These are phyloP conservation scores for Molothrus ater DNA, from an alignment of 2,797 vertebrate species.

Conservation along the genomic window DNA sequence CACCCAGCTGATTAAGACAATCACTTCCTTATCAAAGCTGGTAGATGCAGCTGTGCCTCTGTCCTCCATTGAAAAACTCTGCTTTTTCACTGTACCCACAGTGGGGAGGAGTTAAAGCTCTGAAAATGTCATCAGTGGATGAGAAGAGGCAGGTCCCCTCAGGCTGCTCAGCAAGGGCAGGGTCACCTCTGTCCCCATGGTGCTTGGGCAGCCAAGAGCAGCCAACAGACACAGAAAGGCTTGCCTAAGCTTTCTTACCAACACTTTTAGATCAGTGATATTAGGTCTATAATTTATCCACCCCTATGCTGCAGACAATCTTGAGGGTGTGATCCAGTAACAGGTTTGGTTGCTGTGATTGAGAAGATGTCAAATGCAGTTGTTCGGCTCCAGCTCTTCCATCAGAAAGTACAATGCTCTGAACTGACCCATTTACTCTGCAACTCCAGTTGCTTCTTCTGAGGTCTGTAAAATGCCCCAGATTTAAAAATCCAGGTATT, in stretches of 20 bases:
- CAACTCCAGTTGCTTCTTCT: neutral
- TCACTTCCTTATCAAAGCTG: neutral
- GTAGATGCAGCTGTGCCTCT: neutral
- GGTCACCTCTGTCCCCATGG: accelerated
- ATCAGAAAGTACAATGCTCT: neutral
- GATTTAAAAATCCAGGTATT: neutral
- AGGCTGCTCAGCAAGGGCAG: accelerated
- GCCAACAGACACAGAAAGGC: accelerated
- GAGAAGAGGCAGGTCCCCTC: neutral
- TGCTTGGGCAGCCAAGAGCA: neutral
- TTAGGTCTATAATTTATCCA: neutral
- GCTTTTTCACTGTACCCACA: neutral
- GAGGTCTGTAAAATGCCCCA: neutral
- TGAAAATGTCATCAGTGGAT: neutral
- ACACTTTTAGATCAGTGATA: neutral
- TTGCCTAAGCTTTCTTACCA: neutral
- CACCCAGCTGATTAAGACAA: neutral
- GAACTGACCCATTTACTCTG: neutral
- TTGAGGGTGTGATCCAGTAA: neutral
- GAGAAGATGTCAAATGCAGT: neutral
- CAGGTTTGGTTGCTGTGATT: neutral
- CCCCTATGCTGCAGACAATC: neutral
- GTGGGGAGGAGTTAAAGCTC: neutral
- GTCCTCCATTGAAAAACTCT: neutral
- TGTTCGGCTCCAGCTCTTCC: neutral